phyloP scores from a whole-genome alignment of 2,797 vertebrate species.

The Myripristis murdjan region DNA sequence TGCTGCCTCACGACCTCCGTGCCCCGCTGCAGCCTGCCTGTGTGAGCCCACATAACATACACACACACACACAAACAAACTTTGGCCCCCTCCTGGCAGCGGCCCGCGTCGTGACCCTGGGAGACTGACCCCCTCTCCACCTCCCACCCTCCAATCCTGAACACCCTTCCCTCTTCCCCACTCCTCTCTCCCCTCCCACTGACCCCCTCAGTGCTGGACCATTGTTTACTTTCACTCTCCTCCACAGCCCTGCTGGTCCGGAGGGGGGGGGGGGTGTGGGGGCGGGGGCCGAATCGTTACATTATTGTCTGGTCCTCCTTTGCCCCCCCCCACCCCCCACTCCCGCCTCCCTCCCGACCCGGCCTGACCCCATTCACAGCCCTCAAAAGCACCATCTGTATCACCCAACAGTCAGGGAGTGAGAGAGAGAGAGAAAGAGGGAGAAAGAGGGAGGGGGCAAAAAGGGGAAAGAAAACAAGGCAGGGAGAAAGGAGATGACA shows the following conservation, averaged over 20 bases:
- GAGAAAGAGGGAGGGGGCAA: constrained; percentile 57
- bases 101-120: constrained; percentile 71
- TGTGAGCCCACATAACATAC: too few relatives aligned
- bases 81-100: constrained; percentile 43
- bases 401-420: constrained; percentile 87
- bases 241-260: constrained; percentile 81
- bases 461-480: constrained; percentile 77
- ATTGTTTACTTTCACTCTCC: constrained; percentile 89
- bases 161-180: constrained; percentile 46
- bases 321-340: constrained; percentile 37
- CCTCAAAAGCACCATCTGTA: constrained; percentile 91
- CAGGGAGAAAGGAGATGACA: too few relatives aligned
- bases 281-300: constrained; percentile 84
- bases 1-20: constrained; percentile 68
- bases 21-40: constrained; percentile 52
- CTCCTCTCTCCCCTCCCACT: constrained; percentile 71
- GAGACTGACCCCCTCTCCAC: constrained; percentile 64
- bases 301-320: constrained; percentile 87
- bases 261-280: too few relatives aligned
- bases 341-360: constrained; percentile 79
- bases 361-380: constrained; percentile 86
- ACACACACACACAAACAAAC: constrained; percentile 35
- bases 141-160: constrained; percentile 12
- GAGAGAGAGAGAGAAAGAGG: constrained; percentile 72
- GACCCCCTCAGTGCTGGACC: constrained; percentile 76